Conservation (phyloP, 2,113 vertebrate genomes). For the Saimiri boliviensis region DNA sequence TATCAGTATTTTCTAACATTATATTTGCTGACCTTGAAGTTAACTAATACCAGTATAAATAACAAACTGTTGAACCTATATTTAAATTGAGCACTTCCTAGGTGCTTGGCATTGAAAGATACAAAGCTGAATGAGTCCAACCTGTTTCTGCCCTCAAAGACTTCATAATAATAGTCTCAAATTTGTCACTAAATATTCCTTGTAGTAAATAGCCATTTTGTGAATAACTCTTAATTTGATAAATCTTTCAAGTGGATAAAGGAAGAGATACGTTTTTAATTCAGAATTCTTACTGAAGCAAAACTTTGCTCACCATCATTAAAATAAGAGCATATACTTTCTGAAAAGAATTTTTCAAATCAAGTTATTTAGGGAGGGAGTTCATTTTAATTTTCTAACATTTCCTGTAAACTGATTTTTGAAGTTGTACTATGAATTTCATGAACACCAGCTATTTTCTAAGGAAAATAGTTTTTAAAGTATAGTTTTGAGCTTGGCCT, state of each 20-base stretch:
- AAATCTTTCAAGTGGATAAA: slow-evolving; percentile 17
- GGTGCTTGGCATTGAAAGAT: not conserved
- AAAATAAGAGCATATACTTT: not conserved
- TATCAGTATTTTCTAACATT: not conserved
- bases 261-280: not conserved
- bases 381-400: slow-evolving; percentile 33
- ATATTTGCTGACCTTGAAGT: not conserved
- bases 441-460: slow-evolving; percentile 21
- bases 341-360: not conserved
- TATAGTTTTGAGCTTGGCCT: not conserved
- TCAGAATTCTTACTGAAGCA: slow-evolving; percentile 30
- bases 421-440: not conserved
- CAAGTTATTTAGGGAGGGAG: not conserved
- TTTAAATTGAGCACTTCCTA: slow-evolving; percentile 17
- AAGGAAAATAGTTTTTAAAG: not conserved
- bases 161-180: not conserved
- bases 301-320: not conserved
- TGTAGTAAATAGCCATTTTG: slow-evolving; percentile 16
- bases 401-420: slow-evolving; percentile 26
- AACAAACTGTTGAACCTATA: not conserved
- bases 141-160: not conserved
- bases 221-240: slow-evolving; percentile 35
- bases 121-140: slow-evolving; percentile 29
- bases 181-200: not conserved
- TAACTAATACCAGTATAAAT: slow-evolving; percentile 16